phyloP scores from a whole-genome alignment of 2,888 invertebrate genomes.

The Pollenia griseotomentosa region DNA sequence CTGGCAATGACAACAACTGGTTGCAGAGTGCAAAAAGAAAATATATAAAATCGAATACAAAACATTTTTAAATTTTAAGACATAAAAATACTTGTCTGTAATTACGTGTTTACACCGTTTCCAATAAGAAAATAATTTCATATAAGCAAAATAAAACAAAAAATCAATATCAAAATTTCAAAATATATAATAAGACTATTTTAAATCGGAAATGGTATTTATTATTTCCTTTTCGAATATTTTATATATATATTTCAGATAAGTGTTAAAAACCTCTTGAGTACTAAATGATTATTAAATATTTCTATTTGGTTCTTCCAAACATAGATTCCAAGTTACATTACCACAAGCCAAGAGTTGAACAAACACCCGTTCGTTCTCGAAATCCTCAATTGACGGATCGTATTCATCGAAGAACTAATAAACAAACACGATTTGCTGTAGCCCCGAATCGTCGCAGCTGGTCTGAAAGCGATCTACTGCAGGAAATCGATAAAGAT shows the following conservation, averaged over 20 bases:
- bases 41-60: slow-evolving; percentile 44
- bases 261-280: not conserved
- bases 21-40: slow-evolving; percentile 18
- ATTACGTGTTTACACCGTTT: slow-evolving; percentile 35
- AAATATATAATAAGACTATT: not conserved
- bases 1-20: slow-evolving; percentile 62
- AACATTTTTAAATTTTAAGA: slow-evolving; percentile 39
- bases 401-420: slow-evolving; percentile 60
- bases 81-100: slow-evolving; percentile 40
- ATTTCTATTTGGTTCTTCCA: slow-evolving; percentile 62
- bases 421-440: slow-evolving; percentile 82
- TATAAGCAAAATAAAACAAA: not conserved
- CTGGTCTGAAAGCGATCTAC: slow-evolving; percentile 85
- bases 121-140: slow-evolving; percentile 11
- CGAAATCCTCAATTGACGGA: slow-evolving; percentile 51
- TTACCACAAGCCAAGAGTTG: slow-evolving; percentile 48
- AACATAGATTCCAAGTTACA: slow-evolving; percentile 62
- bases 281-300: not conserved
- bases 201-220: slow-evolving; percentile 26
- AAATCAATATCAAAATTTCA: not conserved
- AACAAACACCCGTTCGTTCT: slow-evolving; percentile 12
- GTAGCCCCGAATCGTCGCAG: slow-evolving; percentile 82
- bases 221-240: not conserved
- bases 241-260: not conserved
- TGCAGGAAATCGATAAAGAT: slow-evolving; percentile 88